phyloP scores from a whole-genome alignment of 2,888 invertebrate species.

The Deilephila porcellus region DNA sequence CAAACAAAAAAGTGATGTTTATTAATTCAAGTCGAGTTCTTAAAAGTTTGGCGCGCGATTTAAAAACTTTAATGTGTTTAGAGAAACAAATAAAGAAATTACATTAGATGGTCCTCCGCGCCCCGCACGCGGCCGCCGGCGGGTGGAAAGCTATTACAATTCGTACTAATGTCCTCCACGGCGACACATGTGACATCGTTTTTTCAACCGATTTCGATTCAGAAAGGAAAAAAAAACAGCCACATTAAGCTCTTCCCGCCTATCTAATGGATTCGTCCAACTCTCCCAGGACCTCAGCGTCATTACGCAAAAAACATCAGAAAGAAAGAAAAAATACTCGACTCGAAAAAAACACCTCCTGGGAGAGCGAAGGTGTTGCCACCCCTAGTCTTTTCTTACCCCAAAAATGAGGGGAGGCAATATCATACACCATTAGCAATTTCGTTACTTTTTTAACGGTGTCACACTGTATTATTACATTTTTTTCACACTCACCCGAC shows the following conservation, averaged over 20 bases:
- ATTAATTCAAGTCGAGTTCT: conserved; percentile 22
- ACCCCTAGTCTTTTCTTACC: conserved; percentile 81
- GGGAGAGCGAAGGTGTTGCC: conserved; percentile 82
- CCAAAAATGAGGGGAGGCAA: conserved; percentile 83
- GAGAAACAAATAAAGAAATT: conserved; percentile 27
- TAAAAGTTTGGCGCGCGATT: conserved; percentile 24
- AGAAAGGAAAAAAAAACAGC: conserved; percentile 62
- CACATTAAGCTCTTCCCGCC: conserved; percentile 82
- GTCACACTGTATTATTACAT: conserved; percentile 75
- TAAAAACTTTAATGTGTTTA: conserved; percentile 27
- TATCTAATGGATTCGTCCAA: conserved; percentile 83
- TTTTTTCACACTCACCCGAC: conserved; percentile 29
- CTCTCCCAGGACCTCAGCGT: conserved; percentile 80
- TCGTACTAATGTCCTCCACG: conserved; percentile 63
- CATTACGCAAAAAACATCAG: conserved; percentile 79
- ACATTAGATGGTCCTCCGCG: conserved; percentile 24
- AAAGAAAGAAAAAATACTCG: conserved; percentile 65
- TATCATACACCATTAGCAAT: conserved; percentile 86
- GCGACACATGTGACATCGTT: conserved; percentile 68
- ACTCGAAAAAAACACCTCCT: conserved; percentile 75
- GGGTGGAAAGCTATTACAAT: conserved; percentile 62
- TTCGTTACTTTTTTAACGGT: conserved; percentile 84
- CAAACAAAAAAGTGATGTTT: conserved; percentile 20
- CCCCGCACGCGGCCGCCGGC: neutral
- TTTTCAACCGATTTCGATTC: conserved; percentile 67